Conservation (phyloP, 2,113 vertebrate species). For the Brachyistius frenatus region DNA sequence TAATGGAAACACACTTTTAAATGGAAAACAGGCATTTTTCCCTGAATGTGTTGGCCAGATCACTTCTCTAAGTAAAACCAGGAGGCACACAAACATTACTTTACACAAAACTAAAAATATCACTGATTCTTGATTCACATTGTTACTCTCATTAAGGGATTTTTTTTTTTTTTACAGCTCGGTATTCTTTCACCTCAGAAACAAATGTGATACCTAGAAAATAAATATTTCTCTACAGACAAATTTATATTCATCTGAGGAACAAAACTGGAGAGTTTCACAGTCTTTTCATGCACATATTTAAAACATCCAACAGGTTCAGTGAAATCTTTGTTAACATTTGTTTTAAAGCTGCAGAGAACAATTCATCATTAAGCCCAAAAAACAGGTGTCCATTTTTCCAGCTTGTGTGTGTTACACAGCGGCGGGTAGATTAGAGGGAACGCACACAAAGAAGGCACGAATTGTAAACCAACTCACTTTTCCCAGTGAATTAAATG, state of each 20-base stretch:
- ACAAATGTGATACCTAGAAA: slow-evolving; percentile 31
- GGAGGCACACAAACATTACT: too few relatives aligned
- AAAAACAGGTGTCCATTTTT: slow-evolving; percentile 53
- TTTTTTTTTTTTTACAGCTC: background rate
- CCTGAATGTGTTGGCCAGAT: background rate
- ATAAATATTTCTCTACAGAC: slow-evolving; percentile 17
- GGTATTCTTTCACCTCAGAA: slow-evolving; percentile 25
- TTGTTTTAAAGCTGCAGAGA: slow-evolving; percentile 30
- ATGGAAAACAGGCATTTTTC: background rate
- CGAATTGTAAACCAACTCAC: slow-evolving; percentile 26
- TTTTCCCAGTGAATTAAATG: slow-evolving; percentile 48
- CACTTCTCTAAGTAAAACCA: too few relatives aligned
- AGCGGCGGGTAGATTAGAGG: slow-evolving; percentile 13
- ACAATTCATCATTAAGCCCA: slow-evolving; percentile 13
- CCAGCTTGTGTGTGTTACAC: slow-evolving; percentile 18
- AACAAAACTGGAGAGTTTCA: background rate
- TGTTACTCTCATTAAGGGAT: background rate
- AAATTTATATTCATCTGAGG: slow-evolving; percentile 12
- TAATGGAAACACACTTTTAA: background rate
- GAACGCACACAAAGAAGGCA: slow-evolving; percentile 1
- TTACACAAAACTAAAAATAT: too few relatives aligned
- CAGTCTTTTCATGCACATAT: background rate
- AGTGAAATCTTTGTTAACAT: slow-evolving; percentile 9
- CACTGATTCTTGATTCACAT: too few relatives aligned
- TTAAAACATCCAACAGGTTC: slow-evolving; percentile 27